Percentiles rank a stretch among this genome's conserved stretches.
Conservation (phyloP, 2,113 vertebrate species). For the Phalacrocorax pelagicus region DNA sequence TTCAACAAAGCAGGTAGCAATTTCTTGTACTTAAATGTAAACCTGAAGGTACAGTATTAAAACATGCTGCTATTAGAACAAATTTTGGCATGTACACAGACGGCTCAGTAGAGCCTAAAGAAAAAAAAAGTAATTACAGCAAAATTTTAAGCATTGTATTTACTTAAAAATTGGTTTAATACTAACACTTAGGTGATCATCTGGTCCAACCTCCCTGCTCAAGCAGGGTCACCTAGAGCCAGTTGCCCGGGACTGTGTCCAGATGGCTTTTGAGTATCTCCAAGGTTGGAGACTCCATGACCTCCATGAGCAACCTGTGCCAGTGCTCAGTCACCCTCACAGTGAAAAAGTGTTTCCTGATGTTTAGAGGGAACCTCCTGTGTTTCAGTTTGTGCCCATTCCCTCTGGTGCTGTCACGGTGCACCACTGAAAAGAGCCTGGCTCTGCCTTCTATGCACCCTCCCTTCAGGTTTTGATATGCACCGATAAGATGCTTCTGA, state of each 20-base stretch:
- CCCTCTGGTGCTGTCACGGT: neutral
- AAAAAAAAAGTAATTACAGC: neutral
- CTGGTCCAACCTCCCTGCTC: neutral
- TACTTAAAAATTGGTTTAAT: neutral
- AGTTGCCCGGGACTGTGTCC: accelerated
- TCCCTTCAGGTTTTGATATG: neutral
- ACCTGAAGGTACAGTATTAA: neutral
- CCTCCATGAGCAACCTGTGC: neutral
- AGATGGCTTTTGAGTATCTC: neutral
- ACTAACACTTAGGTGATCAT: neutral
- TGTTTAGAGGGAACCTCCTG: neutral
- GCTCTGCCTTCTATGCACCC: neutral
- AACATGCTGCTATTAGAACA: neutral
- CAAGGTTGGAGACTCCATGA: neutral
- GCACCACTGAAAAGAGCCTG: neutral
- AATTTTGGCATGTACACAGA: neutral
- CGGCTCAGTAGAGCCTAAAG: neutral
- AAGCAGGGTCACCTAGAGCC: neutral
- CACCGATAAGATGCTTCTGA: neutral
- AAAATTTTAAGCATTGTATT: neutral
- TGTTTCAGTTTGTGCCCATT: neutral
- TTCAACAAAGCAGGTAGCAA: neutral
- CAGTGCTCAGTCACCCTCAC: neutral
- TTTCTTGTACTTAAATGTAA: neutral
- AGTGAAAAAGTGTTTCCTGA: neutral